Percentiles rank a stretch among this genome's conserved stretches.
These are phyloP conservation scores for Pararge aegeria DNA, from an alignment of 1,140 invertebrate species.

Conservation along the genomic window DNA sequence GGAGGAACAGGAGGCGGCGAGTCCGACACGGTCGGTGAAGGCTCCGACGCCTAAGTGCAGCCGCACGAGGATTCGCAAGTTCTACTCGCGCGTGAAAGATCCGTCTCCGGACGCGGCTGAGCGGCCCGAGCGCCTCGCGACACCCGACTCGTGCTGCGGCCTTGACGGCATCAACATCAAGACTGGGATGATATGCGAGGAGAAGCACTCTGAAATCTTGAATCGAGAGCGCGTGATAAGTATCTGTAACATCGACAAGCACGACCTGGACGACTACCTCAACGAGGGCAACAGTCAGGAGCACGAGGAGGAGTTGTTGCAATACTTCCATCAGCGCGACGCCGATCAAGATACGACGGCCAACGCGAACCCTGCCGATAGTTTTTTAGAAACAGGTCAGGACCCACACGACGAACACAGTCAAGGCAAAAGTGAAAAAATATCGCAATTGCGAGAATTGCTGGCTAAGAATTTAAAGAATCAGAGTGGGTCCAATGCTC, in stretches of 20 bases:
- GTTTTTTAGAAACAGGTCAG: slow-evolving; percentile 70
- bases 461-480: slow-evolving; percentile 85
- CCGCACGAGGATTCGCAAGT: slow-evolving; percentile 43
- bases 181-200: slow-evolving; percentile 72
- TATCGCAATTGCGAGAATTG: slow-evolving; percentile 86
- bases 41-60: slow-evolving; percentile 60
- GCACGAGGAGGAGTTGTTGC: slow-evolving; percentile 88
- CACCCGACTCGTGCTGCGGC: slow-evolving; percentile 68
- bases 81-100: slow-evolving; percentile 38
- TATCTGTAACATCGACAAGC: slow-evolving; percentile 87
- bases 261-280: slow-evolving; percentile 89
- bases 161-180: slow-evolving; percentile 70
- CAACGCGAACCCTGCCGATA: slow-evolving; percentile 28
- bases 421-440: slow-evolving; percentile 81
- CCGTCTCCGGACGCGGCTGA: slow-evolving; percentile 43
- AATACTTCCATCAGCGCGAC: slow-evolving; percentile 86
- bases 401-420: slow-evolving; percentile 73
- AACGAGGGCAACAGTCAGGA: slow-evolving; percentile 89
- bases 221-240: slow-evolving; percentile 83
- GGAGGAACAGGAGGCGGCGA: slow-evolving; percentile 74
- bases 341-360: slow-evolving; percentile 40
- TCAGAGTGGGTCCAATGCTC: slow-evolving; percentile 60
- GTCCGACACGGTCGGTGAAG: slow-evolving; percentile 66
- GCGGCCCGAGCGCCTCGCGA: slow-evolving; percentile 37
- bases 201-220: slow-evolving; percentile 74